Base-by-base conservation (phyloP, 2,797 vertebrate genomes). In the Anniella stebbinsi region DNA sequence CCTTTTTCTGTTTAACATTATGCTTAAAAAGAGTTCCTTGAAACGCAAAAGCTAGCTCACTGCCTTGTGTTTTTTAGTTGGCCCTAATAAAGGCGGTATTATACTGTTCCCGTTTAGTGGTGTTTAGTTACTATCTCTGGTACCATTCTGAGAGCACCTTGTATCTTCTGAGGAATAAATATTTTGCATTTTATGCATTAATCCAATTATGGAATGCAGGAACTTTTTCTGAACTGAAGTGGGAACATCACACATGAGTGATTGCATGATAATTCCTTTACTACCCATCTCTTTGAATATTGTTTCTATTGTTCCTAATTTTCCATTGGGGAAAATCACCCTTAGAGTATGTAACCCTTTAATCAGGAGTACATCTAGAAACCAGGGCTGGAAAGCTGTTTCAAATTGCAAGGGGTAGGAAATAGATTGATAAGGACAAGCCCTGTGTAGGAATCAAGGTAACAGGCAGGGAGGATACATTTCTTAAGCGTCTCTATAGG, bases 131-230 rank as follows among this genome's bases (percentile, higher is more conserved):
- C 8, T n/a, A 76, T 83, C 54, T 75, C n/a, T 67, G 60, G 28
- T 38, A 54, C 38, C 73, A 25, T 73, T 73, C 23, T 73, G 57
- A 63, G 69, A 23, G 28, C 69, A 86, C 33, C 3, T 33, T 51
- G 12, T 60, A 72, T 72, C 18, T 30, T 66, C 41, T 82, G 45
- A 78, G n/a, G 36, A 85, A 85, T 78, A 57, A 67, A 67, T 78
- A 2, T 10, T 70, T 67, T 84, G n/a, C n/a, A 69, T 85, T 84
- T 84, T 67, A 84, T 77, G 28, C 63, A 87, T 54, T 85, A 48
- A 67, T 69, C 60, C 82, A 85, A 54, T 23, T 69, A 13, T 82
- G 54, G 8, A 66, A 30, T 54, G 21, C 17, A 76, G 41, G 23
- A 82, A 3, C 8, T 12, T 38, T n/a, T n/a, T 70, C 57, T 87